Base-by-base conservation (phyloP, 2,797 vertebrate genomes). In the Sebastolobus alascanus region DNA sequence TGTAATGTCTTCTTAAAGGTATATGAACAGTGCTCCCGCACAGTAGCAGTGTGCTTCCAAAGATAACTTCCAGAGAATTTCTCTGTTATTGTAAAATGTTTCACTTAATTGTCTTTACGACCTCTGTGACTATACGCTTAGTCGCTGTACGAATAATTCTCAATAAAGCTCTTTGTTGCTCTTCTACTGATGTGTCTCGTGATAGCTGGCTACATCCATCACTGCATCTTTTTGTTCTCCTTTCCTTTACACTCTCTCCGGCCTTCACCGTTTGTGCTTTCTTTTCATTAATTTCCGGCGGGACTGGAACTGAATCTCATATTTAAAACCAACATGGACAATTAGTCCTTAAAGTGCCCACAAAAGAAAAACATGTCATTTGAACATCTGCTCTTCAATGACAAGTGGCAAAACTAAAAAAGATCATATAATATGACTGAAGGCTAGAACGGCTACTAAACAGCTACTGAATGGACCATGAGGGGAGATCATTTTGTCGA, bases 101-200 rank as follows among this genome's bases (percentile, higher is more conserved):
- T 76, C 16, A 76, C n/a, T 40, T 66, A 4, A 12, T 68, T 75
- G 29, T 50, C 27, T 13, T n/a, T 8, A 27, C 1, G 2, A 22
- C 52, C 25, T 76, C 20, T 58, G 22, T 52, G 40, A 65, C 12
- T 35, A 3, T n/a, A 4, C 6, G 18, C 25, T 37, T 13, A 56
- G 37, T 38, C 25, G 6, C 50, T 77, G 27, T 29, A 46, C 22
- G 74, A 67, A 82, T 55, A 29, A 70, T 35, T 56, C 5, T 66
- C 25, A 60, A 13, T 64, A 70, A 84, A 71, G 20, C 35, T 68
- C 54, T 33, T 22, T 25, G 14, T 31, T 79, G 64, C 50, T 85
- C 12, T 54, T 64, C 13, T 4, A n/a, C 61, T 31, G 35, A 70
- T 22, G 31, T 33, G 25, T 73, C 68, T 74, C 9, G 0, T 61